phyloP scores from a whole-genome alignment of 2,888 invertebrate genomes.

The Amphipyra berbera region DNA sequence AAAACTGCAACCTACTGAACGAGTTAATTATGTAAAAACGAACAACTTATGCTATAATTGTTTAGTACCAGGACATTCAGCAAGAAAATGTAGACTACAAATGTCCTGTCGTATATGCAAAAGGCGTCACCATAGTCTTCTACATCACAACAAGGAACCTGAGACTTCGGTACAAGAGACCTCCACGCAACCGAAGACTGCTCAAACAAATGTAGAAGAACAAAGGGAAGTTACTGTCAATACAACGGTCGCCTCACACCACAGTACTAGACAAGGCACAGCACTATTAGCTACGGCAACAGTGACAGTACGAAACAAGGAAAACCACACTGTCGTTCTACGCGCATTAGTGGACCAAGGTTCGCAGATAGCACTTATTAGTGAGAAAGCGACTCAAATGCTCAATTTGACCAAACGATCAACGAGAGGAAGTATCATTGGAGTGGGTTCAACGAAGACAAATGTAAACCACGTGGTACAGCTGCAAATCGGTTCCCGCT shows the following conservation, averaged over 20 bases:
- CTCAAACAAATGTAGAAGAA: constrained; percentile 12
- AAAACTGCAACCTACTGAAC: constrained; percentile 4
- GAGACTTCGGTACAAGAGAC: neutral
- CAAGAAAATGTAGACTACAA: neutral
- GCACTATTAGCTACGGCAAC: neutral
- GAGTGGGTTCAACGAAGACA: constrained; percentile 8
- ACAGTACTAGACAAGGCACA: constrained; percentile 4
- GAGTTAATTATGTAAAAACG: neutral
- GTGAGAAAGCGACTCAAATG: constrained; percentile 6
- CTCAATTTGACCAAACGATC: neutral
- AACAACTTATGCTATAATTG: constrained; percentile 12
- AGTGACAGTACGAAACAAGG: neutral
- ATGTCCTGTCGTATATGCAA: constrained; percentile 7
- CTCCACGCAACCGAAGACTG: neutral
- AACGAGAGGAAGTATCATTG: constrained; percentile 3
- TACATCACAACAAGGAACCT: constrained; percentile 1
- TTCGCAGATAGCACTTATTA: neutral
- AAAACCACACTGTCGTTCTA: constrained; percentile 1
- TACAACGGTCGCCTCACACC: neutral
- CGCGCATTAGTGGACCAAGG: constrained; percentile 1
- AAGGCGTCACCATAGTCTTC: constrained; percentile 5
- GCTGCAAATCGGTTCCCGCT: neutral
- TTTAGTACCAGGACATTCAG: constrained; percentile 13
- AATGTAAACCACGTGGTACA: neutral
- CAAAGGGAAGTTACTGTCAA: constrained; percentile 5